These are phyloP conservation scores for Spinus olivaceus DNA, from an alignment of 2,797 vertebrate genomes.

Conservation along the genomic window DNA sequence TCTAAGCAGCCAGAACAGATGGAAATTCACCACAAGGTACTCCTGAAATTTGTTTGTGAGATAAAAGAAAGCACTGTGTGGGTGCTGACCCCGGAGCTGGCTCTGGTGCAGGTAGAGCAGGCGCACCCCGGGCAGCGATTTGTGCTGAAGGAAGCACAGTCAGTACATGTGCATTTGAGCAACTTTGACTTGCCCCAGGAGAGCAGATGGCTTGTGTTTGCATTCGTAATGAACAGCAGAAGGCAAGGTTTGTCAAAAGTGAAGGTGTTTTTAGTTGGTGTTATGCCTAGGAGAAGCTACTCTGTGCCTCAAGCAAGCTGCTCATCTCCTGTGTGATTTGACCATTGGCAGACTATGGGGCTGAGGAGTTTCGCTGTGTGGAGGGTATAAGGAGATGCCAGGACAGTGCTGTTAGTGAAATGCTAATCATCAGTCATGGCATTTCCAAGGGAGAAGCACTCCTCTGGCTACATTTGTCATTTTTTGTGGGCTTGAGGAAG, in stretches of 20 bases:
- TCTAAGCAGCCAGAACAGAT: neutral
- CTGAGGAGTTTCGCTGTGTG: accelerated
- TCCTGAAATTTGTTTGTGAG: neutral
- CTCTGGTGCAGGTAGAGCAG: neutral
- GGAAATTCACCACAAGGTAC: neutral
- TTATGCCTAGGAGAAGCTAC: neutral
- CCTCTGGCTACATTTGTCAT: neutral
- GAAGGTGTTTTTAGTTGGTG: neutral
- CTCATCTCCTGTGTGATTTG: neutral
- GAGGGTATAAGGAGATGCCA: accelerated
- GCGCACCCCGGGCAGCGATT: neutral
- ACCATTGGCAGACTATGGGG: accelerated
- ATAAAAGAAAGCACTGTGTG: neutral
- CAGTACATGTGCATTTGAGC: accelerated
- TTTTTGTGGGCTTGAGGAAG: neutral
- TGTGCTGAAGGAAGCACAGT: accelerated
- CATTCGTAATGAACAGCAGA: neutral
- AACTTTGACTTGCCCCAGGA: neutral
- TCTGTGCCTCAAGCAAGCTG: neutral
- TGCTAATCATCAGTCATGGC: neutral
- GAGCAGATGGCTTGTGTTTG: neutral
- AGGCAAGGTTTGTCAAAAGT: neutral
- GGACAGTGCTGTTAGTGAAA: neutral
- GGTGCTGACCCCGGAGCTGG: neutral
- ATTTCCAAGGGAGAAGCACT: neutral